Evolutionary conservation across 1,140 invertebrate species (phyloP), one percentile per base, ranked within the genome.

Genomic region (Caenorhabditis latens): DNA sequence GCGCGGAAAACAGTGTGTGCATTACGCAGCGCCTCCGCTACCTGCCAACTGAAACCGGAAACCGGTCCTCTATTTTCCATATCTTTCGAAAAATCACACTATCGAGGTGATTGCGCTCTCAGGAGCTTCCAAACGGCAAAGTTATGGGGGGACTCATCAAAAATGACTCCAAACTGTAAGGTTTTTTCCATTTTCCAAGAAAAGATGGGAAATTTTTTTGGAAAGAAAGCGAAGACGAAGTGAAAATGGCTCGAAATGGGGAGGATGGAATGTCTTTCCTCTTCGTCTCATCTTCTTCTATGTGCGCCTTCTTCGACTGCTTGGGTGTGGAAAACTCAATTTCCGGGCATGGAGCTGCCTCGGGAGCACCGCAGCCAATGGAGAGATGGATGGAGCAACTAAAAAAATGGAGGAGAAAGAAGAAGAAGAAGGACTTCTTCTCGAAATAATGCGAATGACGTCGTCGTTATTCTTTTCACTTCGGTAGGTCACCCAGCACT

Each of bases 271-370:
- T 50, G 43, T 42, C 46, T 50, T 79, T 79, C 71, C n/a, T 50
- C 46, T 79, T 79, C 46, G 43, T 79, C 46, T 50, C 46, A 32
- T 48, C 46, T 79, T 79, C 14, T 5, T 3, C n/a, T 11, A 9
- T 8, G 14, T 46, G 16, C 65, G 13, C 8, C 65, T 71, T 32
- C 65, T 71, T 32, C 32, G 6, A 9, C 46, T 40, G 55, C 55
- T 58, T 24, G 40, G 71, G 71, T 79, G 71, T 79, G 71, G 71
- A 79, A 79, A 79, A 79, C 71, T 79, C 71, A 79, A 79, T 79
- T 79, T 79, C 71, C 71, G 71, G 71, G 46, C 71, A 79, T 79
- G 46, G 71, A 79, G 71, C 65, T 46, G 65, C 16, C 16, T 13
- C 50, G 32, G 32, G 32, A 32, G 32, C 32, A 32, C 32, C 32